phyloP scores from a whole-genome alignment of 2,797 vertebrate species.

The Falco cherrug region DNA sequence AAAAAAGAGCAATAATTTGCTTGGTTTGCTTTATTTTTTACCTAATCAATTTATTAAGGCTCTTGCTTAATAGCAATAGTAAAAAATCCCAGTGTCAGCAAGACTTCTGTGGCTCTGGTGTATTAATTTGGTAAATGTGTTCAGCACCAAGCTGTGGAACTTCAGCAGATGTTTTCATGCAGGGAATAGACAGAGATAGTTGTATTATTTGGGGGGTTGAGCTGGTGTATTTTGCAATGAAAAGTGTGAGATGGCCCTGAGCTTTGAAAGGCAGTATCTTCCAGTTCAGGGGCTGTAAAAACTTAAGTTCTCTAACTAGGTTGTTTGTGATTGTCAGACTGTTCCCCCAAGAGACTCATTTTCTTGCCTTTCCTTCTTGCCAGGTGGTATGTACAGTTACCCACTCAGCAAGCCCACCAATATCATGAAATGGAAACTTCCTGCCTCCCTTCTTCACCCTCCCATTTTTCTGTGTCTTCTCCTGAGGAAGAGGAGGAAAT shows the following conservation, averaged over 20 bases:
- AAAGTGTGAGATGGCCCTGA: background rate
- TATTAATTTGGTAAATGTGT: background rate
- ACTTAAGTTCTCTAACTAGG: background rate
- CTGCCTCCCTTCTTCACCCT: slow-evolving; percentile 75
- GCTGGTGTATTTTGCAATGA: background rate
- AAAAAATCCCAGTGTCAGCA: background rate
- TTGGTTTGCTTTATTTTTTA: background rate
- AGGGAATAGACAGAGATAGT: background rate
- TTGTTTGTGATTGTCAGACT: background rate
- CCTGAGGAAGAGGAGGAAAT: slow-evolving; percentile 78
- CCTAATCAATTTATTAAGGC: background rate
- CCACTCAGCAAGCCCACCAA: slow-evolving; percentile 86
- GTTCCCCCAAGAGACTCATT: background rate
- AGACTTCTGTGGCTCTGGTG: background rate
- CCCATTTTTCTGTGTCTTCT: slow-evolving; percentile 69
- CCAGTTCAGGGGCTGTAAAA: background rate
- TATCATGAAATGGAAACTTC: slow-evolving; percentile 83
- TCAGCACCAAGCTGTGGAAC: background rate
- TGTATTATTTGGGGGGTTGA: background rate
- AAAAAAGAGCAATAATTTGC: background rate
- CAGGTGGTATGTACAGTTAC: slow-evolving; percentile 85
- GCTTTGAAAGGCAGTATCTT: background rate
- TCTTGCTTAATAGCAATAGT: background rate
- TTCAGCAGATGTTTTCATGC: background rate
- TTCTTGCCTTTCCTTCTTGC: slow-evolving; percentile 28